phyloP scores from a whole-genome alignment of 2,888 invertebrate species.

The Pristionchus arcanus region DNA sequence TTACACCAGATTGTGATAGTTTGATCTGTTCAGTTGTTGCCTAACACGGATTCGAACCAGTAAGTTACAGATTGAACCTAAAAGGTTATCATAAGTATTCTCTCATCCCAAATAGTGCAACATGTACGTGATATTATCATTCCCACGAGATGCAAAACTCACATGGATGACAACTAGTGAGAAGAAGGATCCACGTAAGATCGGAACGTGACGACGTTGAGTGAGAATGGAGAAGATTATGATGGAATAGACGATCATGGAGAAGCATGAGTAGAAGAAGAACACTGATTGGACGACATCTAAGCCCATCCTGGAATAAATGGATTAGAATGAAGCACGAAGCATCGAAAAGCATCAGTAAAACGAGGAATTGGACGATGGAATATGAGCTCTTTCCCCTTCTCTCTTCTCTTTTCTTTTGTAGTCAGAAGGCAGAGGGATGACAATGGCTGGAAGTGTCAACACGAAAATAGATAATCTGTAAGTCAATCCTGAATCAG shows the following conservation, averaged over 20 bases:
- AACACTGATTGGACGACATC: constrained; percentile 28
- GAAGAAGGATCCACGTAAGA: constrained; percentile 53
- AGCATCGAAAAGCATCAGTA: background rate
- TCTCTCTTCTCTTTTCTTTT: constrained; percentile 1
- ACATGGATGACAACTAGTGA: constrained; percentile 20
- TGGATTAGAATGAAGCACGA: background rate
- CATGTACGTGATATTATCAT: no score
- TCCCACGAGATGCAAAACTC: constrained; percentile 7
- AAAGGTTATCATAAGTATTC: background rate
- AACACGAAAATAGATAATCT: constrained; percentile 40
- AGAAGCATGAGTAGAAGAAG: constrained; percentile 35
- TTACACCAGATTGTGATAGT: background rate
- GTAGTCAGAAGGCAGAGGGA: constrained; percentile 19
- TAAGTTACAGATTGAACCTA: background rate
- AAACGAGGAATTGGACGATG: background rate
- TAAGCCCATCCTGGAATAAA: constrained; percentile 39
- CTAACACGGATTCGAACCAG: background rate
- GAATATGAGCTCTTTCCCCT: constrained; percentile 34
- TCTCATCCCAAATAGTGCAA: no score
- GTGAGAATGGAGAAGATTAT: constrained; percentile 50
- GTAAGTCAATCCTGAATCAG: constrained; percentile 23
- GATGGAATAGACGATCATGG: constrained; percentile 41
- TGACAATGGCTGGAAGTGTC: constrained; percentile 35
- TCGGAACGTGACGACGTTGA: background rate
- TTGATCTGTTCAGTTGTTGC: background rate